Evolutionary conservation across 2,888 invertebrate species (phyloP).

Genomic region (Himalopsyche tibetana): DNA sequence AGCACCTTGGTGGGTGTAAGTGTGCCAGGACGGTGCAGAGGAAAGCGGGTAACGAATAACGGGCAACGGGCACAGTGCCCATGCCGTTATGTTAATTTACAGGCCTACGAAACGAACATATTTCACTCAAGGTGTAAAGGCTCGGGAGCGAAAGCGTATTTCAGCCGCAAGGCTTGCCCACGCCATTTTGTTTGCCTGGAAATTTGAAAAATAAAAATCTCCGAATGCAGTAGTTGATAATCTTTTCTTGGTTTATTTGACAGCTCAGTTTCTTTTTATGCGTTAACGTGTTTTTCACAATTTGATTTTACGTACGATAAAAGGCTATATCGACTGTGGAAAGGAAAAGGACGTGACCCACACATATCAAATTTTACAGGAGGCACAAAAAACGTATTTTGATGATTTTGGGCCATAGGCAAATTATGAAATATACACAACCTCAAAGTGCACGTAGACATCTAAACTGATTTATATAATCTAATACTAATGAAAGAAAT

Average conservation of each 20-base stretch:
- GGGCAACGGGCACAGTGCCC: conserved; percentile 55
- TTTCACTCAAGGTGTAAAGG: conserved; percentile 57
- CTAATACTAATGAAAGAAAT: too few species aligned
- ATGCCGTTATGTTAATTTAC: conserved; percentile 63
- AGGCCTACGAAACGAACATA: conserved; percentile 58
- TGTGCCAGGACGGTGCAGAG: not conserved
- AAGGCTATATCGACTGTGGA: too few species aligned
- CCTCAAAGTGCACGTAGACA: too few species aligned
- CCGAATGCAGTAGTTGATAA: not conserved
- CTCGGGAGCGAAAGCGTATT: conserved; percentile 54
- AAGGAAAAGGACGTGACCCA: too few species aligned
- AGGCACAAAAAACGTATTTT: too few species aligned
- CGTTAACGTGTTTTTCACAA: too few species aligned
- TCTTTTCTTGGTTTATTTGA: not conserved
- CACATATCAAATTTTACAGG: too few species aligned
- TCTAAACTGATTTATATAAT: too few species aligned
- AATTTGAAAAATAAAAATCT: conserved; percentile 29
- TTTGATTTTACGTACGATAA: too few species aligned
- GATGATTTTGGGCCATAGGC: too few species aligned
- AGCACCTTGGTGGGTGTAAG: conserved; percentile 3
- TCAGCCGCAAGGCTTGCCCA: conserved; percentile 46
- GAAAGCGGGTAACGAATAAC: conserved; percentile 51
- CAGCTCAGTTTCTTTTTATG: too few species aligned
- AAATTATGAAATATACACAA: too few species aligned
- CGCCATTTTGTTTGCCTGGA: conserved; percentile 26